Evolutionary conservation across 2,888 invertebrate species (phyloP).

Genomic region (Heliconius erato): DNA sequence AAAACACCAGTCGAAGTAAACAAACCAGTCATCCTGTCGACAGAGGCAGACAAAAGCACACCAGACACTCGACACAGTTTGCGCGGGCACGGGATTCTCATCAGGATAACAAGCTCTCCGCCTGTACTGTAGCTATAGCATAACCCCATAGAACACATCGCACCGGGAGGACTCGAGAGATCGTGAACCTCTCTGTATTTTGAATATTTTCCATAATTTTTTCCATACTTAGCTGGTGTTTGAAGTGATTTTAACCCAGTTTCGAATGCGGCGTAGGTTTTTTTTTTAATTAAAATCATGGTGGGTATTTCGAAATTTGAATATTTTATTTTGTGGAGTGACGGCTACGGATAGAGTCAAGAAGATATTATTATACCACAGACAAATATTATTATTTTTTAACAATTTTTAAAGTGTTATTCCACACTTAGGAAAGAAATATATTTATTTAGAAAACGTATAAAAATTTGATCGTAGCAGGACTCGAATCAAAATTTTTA

Average conservation of each 20-base stretch:
- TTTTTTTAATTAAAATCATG: constrained; percentile 42
- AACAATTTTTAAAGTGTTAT: too few relatives aligned
- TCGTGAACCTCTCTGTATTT: constrained; percentile 37
- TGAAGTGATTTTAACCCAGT: constrained; percentile 43
- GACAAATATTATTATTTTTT: background rate
- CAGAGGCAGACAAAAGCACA: constrained; percentile 44
- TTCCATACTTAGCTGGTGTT: constrained; percentile 30
- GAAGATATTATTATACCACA: background rate
- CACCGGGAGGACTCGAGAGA: constrained; percentile 35
- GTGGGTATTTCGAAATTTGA: constrained; percentile 3
- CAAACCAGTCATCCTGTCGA: constrained; percentile 37
- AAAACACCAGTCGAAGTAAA: constrained; percentile 21
- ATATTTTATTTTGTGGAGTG: constrained; percentile 15
- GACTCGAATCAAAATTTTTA: too few relatives aligned
- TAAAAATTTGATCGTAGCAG: too few relatives aligned
- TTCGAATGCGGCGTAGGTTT: constrained; percentile 22
- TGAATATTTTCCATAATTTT: constrained; percentile 39
- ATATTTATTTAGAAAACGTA: too few relatives aligned
- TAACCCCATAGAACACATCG: constrained; percentile 27
- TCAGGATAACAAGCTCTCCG: constrained; percentile 50
- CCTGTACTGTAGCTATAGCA: constrained; percentile 27
- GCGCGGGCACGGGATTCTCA: constrained; percentile 48
- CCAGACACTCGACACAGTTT: constrained; percentile 49
- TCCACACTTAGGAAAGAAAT: too few relatives aligned
- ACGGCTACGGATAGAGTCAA: background rate